Base-by-base conservation (phyloP, 2,888 invertebrate species). In the Eupeodes latifasciatus region DNA sequence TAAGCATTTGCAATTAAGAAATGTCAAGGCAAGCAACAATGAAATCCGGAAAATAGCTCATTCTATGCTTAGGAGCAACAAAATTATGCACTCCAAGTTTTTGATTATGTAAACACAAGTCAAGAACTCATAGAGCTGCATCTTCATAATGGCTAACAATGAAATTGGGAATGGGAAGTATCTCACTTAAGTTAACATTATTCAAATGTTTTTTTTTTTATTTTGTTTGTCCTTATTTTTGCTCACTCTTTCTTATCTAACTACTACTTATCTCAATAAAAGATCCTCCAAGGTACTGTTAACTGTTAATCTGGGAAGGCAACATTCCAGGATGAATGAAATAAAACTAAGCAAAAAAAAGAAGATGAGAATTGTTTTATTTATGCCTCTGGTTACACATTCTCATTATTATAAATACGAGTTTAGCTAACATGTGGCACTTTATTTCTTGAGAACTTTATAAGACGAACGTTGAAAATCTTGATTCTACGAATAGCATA, bases 281-380 rank as follows among this genome's bases (percentile, higher is more conserved):
- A 36, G 7, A 9, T 27, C 9, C 53, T 69, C 47, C 19, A 16
- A 69, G 34, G 51, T n/a, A n/a, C 16, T 16, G 14, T 7, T 69
- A 36, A 34, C 12, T 11, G 44, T 44, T 16, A 62, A 62, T 62
- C 40, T 40, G 53, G 51, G 16, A 55, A n/a, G 27, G 5, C 16
- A n/a, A 53, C 11, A 36, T 44, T 72, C 27, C 27, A 57, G 5
- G 40, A 40, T 19, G 44, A 57, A 55, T 57, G 71, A 72, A 72
- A 72, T 57, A 72, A 72, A 72, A 72, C 57, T 72, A 57, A 72
- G 27, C 40, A 40, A 69, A 47, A 72, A 44, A 40, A 49, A 66
- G 9, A 27, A 12, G 10, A 27, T 27, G 55, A 12, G 57, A 72
- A 72, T 72, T 72, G 57, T 27, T 57, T 72, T 47, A 72, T 72